These are phyloP conservation scores for Halocynthia aurantium DNA, from an alignment of 23 tunicate genomes.

Conservation along the genomic window DNA sequence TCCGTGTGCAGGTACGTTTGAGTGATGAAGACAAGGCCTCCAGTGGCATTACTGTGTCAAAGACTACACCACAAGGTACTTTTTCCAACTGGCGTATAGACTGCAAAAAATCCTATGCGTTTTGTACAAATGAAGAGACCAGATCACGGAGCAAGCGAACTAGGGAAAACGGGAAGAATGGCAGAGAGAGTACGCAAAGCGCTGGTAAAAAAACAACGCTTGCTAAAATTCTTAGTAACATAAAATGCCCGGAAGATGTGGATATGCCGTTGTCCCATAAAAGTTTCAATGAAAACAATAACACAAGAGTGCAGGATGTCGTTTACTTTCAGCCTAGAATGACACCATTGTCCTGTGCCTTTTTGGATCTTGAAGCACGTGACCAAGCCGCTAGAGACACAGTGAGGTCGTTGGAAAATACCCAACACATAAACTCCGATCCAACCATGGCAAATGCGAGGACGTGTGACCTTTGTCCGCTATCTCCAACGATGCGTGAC, in stretches of 20 bases:
- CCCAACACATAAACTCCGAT: no score
- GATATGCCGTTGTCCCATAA: neutral
- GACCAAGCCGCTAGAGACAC: constrained; percentile 17
- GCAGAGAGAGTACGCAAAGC: neutral
- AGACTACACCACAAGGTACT: constrained; percentile 1
- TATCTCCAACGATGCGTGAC: neutral
- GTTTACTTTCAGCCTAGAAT: neutral
- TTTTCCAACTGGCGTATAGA: neutral
- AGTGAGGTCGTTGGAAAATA: neutral
- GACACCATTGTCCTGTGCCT: constrained; percentile 4
- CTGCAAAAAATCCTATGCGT: neutral
- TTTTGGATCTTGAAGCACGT: constrained; percentile 8
- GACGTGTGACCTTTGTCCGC: neutral
- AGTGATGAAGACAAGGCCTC: no score
- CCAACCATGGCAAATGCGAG: neutral
- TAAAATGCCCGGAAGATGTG: neutral
- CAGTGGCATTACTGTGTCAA: neutral
- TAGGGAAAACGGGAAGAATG: neutral
- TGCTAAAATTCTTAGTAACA: neutral
- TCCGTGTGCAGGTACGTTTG: no score
- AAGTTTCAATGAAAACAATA: neutral
- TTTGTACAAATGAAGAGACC: neutral
- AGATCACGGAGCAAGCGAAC: neutral
- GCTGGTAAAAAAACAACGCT: neutral
- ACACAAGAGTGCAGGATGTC: no score